A percentile compares a stretch with the other conserved stretches of the same genome.
phyloP scores from a whole-genome alignment of 2,113 vertebrate species.

The Solenodon paradoxus region DNA sequence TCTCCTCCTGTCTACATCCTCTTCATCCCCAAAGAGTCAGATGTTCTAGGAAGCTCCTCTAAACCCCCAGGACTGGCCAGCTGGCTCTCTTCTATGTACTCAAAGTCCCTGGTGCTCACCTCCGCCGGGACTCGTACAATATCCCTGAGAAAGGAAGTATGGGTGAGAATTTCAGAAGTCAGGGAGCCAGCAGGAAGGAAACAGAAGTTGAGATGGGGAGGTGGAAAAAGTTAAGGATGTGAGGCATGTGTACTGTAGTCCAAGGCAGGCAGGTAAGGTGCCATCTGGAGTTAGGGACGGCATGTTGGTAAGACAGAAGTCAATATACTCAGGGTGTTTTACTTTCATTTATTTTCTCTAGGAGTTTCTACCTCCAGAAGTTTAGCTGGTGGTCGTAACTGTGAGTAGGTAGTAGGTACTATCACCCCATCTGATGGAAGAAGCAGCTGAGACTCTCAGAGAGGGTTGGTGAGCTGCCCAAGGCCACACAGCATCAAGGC shows the following conservation, averaged over 20 bases:
- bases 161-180: not conserved
- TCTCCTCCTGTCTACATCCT: not conserved
- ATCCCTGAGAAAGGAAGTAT: not conserved
- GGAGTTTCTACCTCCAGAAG: not conserved
- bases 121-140: not conserved
- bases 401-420: not conserved
- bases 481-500: not conserved
- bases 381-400: not conserved
- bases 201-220: not conserved
- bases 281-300: fast-evolving
- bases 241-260: not conserved
- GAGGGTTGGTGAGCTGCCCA: not conserved
- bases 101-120: not conserved
- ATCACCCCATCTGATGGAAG: not conserved
- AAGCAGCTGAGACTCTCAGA: not conserved
- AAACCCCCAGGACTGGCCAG: not conserved
- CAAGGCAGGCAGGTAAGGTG: not conserved
- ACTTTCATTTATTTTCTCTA: not conserved
- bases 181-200: not conserved
- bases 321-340: not conserved
- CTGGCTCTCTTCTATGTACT: not conserved
- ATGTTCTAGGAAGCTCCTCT: not conserved
- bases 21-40: not conserved
- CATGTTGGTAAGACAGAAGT: not conserved
- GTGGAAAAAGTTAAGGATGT: not conserved